Evolutionary conservation across 1,140 invertebrate genomes (phyloP).

Genomic region (Heliconius eleuchia): DNA sequence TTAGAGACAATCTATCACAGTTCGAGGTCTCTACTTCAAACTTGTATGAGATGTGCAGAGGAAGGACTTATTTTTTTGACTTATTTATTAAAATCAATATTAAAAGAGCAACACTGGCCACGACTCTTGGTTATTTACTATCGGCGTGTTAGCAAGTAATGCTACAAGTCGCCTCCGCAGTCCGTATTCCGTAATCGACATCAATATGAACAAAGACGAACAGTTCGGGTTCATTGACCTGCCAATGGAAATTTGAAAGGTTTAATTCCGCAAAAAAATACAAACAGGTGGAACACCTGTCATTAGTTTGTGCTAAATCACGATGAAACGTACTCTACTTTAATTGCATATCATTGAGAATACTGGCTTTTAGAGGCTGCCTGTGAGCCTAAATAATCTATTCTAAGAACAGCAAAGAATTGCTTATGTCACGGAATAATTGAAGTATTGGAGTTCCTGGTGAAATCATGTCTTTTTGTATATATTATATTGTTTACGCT

Average conservation of each 20-base stretch:
- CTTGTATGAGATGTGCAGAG: no score
- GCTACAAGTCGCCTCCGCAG: not conserved
- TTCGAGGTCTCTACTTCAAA: no score
- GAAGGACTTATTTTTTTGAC: no score
- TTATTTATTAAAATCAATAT: no score
- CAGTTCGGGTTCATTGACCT: not conserved
- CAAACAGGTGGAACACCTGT: slow-evolving; percentile 1
- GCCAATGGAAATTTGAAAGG: slow-evolving; percentile 9
- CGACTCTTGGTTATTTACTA: no score
- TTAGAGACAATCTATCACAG: no score
- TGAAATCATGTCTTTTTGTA: no score
- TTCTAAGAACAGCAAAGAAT: not conserved
- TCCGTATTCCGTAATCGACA: not conserved
- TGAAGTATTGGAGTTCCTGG: no score
- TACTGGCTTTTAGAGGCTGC: not conserved
- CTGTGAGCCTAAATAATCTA: not conserved
- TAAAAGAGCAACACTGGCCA: no score
- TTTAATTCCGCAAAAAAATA: not conserved
- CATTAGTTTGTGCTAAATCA: slow-evolving; percentile 8
- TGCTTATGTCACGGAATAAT: no score
- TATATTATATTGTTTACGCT: no score
- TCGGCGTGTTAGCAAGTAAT: no score
- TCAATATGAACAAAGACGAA: not conserved
- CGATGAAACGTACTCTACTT: not conserved
- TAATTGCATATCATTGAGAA: not conserved